Conservation (phyloP, 1,140 invertebrate species). For the Saxidomus purpurata region DNA sequence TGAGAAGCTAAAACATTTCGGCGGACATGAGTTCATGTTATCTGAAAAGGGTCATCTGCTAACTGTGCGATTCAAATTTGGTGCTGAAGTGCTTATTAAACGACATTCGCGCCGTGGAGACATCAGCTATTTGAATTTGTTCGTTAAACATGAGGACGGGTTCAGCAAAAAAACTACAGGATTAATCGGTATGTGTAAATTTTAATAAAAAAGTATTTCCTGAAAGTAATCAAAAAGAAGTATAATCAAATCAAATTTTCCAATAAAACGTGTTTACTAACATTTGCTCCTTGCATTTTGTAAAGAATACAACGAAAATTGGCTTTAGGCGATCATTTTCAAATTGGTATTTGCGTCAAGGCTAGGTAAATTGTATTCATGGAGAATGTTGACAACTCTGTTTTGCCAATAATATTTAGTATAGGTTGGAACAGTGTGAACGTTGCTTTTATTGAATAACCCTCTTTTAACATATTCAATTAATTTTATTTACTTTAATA, state of each 20-base stretch:
- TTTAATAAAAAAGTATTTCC: too few species aligned
- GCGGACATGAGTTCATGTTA: background rate
- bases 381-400: too few species aligned
- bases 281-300: background rate
- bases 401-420: too few species aligned
- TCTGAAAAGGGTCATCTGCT: background rate
- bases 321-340: too few species aligned
- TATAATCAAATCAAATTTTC: too few species aligned
- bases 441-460: background rate
- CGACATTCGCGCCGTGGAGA: background rate
- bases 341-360: too few species aligned
- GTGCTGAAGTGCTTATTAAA: slow-evolving; percentile 11
- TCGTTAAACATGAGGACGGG: slow-evolving; percentile 37
- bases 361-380: too few species aligned
- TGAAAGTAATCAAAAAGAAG: too few species aligned
- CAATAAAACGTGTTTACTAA: background rate
- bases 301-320: too few species aligned
- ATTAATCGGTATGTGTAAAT: slow-evolving; percentile 45
- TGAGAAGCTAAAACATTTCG: slow-evolving; percentile 16
- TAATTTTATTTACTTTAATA: background rate
- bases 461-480: too few species aligned
- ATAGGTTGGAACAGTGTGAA: too few species aligned
- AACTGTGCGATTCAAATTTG: slow-evolving; percentile 11
- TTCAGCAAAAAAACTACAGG: slow-evolving; percentile 39
- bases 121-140: slow-evolving; percentile 2